A percentile compares a stretch with the other conserved stretches of the same genome.
Conservation (phyloP, 2,113 vertebrate species). For the Zootoca vivipara region DNA sequence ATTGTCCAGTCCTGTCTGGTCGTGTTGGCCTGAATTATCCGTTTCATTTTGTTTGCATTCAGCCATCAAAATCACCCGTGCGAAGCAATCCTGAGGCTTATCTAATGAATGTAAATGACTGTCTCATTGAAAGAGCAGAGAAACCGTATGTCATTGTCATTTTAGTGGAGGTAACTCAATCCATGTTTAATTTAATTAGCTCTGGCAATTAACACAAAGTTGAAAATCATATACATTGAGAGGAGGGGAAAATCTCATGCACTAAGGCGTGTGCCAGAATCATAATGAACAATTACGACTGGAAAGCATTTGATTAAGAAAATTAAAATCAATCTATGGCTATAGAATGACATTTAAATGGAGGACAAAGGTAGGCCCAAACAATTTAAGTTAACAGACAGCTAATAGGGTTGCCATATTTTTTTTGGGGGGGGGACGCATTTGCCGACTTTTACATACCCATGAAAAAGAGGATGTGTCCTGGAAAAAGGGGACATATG, state of each 20-base stretch:
- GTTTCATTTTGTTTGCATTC: constrained; percentile 36
- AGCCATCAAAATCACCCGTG: neutral
- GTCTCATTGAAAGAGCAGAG: constrained; percentile 44
- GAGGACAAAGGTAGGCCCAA: constrained; percentile 31
- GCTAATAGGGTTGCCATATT: neutral
- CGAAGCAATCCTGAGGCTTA: constrained; percentile 43
- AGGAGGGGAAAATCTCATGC: constrained; percentile 33
- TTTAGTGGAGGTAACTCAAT: constrained; percentile 53
- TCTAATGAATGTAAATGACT: constrained; percentile 52
- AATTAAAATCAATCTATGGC: constrained; percentile 53
- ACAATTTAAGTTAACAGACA: constrained; percentile 12
- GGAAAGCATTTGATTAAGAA: constrained; percentile 17
- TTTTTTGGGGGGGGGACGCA: too few species aligned
- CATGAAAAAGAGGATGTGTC: too few species aligned
- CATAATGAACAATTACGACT: constrained; percentile 47
- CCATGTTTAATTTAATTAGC: constrained; percentile 63
- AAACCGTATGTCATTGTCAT: constrained; percentile 38
- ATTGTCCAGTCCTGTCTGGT: neutral
- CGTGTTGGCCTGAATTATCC: neutral
- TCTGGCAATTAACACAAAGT: constrained; percentile 50
- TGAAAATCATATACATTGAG: constrained; percentile 49
- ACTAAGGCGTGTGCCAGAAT: constrained; percentile 15
- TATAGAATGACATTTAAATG: constrained; percentile 39
- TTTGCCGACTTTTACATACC: too few species aligned
- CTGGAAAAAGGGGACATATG: too few species aligned